phyloP scores from a whole-genome alignment of 2,113 vertebrate species.

The Argyrosomus japonicus region DNA sequence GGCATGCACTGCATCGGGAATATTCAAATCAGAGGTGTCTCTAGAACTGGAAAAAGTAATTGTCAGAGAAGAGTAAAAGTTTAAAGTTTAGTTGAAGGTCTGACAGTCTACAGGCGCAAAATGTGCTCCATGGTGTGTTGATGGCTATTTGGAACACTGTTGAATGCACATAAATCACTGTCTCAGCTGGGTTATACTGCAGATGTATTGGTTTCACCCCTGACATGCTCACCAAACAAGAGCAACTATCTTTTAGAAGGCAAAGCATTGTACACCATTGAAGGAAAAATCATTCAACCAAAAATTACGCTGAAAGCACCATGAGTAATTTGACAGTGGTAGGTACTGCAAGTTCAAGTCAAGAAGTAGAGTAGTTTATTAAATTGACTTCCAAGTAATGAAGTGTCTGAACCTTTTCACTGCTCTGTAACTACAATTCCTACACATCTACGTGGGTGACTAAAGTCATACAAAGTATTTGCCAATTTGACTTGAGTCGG shows the following conservation, averaged over 20 bases:
- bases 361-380: neutral
- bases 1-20: neutral
- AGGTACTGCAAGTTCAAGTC: no score
- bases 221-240: slow-evolving; percentile 19
- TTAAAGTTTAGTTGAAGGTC: neutral
- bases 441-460: neutral
- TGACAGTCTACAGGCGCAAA: neutral
- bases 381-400: slow-evolving; percentile 12
- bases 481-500: neutral
- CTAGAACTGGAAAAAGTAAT: neutral
- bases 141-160: slow-evolving; percentile 1
- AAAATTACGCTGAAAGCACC: neutral
- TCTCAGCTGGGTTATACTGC: slow-evolving; percentile 1
- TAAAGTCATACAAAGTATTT: neutral
- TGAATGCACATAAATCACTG: slow-evolving; percentile 29
- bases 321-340: slow-evolving; percentile 6
- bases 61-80: neutral
- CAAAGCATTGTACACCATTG: neutral
- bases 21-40: neutral
- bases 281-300: slow-evolving; percentile 22
- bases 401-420: neutral
- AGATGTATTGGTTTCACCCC: slow-evolving; percentile 18
- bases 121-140: neutral
- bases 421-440: neutral
- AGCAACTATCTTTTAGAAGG: neutral